A percentile compares a stretch with the other conserved stretches of the same genome.
Evolutionary conservation across 2,888 invertebrate species (phyloP).

Genomic region (Syrista parreyssii): DNA sequence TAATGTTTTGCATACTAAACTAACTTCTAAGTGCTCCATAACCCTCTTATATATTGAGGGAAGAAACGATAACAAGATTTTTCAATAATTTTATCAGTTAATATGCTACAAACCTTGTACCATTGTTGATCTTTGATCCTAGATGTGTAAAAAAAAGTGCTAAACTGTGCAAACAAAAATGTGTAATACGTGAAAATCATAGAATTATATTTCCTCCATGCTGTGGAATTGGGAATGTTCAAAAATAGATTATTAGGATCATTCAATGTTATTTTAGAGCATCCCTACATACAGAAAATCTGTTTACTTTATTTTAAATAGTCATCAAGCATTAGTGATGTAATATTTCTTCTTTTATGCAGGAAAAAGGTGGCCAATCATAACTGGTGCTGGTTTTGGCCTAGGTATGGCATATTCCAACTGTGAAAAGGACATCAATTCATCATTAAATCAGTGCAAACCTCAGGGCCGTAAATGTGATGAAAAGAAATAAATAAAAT

Average conservation of each 20-base stretch:
- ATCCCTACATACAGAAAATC: neutral
- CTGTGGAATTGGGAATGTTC: neutral
- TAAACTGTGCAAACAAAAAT: neutral
- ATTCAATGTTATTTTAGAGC: neutral
- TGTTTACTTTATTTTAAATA: neutral
- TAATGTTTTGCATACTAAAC: neutral
- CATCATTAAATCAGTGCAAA: slow-evolving; percentile 46
- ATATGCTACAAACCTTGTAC: neutral
- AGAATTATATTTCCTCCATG: neutral
- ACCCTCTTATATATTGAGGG: neutral
- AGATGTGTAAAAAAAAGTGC: neutral
- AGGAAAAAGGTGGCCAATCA: slow-evolving; percentile 88
- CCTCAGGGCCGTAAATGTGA: slow-evolving; percentile 39
- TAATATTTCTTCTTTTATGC: slow-evolving; percentile 35
- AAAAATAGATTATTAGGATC: slow-evolving; percentile 8
- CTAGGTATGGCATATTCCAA: slow-evolving; percentile 91
- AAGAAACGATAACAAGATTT: neutral
- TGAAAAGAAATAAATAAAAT: slow-evolving; percentile 21
- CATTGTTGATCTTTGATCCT: neutral
- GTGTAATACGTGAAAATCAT: neutral
- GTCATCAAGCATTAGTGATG: neutral
- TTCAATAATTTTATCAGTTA: neutral
- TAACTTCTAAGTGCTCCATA: neutral
- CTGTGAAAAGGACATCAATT: slow-evolving; percentile 79
- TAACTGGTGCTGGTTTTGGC: slow-evolving; percentile 89